Percentiles rank a stretch among this genome's conserved stretches.
Conservation (phyloP, 2,888 invertebrate genomes). For the Arrhopalites spinosus region DNA sequence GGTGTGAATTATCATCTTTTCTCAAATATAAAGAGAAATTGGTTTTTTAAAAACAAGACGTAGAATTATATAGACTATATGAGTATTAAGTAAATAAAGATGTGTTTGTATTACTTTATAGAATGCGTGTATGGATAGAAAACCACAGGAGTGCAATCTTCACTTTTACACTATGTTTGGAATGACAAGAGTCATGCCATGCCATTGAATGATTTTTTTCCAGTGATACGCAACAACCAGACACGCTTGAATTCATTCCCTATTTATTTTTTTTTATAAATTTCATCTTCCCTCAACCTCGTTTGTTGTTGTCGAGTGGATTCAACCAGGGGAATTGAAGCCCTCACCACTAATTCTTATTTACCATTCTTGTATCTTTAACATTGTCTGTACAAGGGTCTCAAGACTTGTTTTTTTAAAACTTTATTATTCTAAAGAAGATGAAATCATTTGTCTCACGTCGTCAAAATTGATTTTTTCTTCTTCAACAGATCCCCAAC, state of each 20-base stretch:
- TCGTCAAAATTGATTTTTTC: slow-evolving; percentile 1
- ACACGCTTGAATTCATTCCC: slow-evolving; percentile 17
- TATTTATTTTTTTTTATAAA: too few species aligned
- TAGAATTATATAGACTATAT: too few species aligned
- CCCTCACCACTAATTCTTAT: slow-evolving; percentile 8
- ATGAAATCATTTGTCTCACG: slow-evolving; percentile 4
- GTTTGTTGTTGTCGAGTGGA: background rate
- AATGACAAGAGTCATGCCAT: slow-evolving; percentile 8
- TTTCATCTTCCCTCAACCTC: too few species aligned
- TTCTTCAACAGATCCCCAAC: too few species aligned
- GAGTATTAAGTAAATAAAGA: too few species aligned
- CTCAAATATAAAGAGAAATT: too few species aligned
- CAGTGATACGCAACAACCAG: slow-evolving; percentile 14
- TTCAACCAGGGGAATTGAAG: background rate
- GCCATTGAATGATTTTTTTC: background rate
- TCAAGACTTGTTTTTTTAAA: background rate
- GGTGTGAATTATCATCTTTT: too few species aligned
- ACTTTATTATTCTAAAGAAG: background rate
- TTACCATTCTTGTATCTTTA: background rate
- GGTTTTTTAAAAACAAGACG: too few species aligned
- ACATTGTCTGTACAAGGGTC: too few species aligned
- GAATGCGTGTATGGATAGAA: too few species aligned
- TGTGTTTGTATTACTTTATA: too few species aligned
- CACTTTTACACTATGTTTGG: slow-evolving; percentile 3
- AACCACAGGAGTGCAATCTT: background rate